These are phyloP conservation scores for Sander lucioperca DNA, from an alignment of 2,113 vertebrate genomes.

Conservation along the genomic window DNA sequence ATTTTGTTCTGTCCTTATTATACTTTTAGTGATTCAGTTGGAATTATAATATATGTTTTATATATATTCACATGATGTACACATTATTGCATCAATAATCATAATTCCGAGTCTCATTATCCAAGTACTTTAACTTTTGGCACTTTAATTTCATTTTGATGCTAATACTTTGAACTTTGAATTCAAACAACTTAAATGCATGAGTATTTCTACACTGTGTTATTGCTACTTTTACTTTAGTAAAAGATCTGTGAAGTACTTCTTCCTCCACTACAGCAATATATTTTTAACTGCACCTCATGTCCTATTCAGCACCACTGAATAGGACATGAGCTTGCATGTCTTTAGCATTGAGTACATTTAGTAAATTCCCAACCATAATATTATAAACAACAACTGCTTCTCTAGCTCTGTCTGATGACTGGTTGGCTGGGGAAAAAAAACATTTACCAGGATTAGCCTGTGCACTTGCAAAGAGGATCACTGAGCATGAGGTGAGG, in stretches of 20 bases:
- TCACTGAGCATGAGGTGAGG: constrained; percentile 7
- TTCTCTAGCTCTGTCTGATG: neutral
- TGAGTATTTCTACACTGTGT: neutral
- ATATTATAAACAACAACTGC: constrained; percentile 9
- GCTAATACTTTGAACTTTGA: neutral
- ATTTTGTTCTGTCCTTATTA: too few species aligned
- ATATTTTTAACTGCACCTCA: constrained; percentile 37
- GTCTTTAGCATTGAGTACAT: constrained; percentile 20
- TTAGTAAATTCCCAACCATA: neutral
- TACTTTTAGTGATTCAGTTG: too few species aligned
- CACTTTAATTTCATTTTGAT: neutral
- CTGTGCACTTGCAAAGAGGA: neutral
- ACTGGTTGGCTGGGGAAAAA: neutral
- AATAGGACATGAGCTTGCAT: constrained; percentile 51
- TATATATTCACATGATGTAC: too few species aligned
- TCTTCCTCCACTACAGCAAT: neutral
- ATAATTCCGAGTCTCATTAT: too few species aligned
- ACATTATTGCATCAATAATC: too few species aligned
- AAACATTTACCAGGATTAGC: constrained; percentile 26
- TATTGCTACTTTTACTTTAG: neutral
- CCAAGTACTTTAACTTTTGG: too few species aligned
- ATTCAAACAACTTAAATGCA: neutral
- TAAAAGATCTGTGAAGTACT: neutral
- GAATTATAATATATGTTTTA: too few species aligned
- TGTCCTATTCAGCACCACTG: constrained; percentile 44